Conservation (phyloP, 2,888 invertebrate species). For the Rhagonycha lutea region DNA sequence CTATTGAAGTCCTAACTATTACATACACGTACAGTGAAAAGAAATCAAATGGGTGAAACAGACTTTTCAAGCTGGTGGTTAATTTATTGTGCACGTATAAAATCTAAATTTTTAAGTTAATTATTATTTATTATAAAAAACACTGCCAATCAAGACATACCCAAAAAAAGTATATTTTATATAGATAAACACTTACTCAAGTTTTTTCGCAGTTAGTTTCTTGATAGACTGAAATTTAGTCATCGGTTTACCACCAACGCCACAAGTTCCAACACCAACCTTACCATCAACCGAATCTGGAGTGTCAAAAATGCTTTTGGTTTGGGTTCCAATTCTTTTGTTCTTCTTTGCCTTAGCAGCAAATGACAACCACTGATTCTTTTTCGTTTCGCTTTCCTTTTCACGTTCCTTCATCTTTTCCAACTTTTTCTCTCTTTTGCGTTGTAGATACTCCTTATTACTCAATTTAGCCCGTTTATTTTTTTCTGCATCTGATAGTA, state of each 20-base stretch:
- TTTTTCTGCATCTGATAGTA: conserved; percentile 51
- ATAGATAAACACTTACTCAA: neutral
- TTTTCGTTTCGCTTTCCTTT: conserved; percentile 93
- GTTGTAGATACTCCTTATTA: conserved; percentile 91
- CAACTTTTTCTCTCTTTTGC: conserved; percentile 93
- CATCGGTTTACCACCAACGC: conserved; percentile 93
- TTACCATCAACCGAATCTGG: conserved; percentile 90
- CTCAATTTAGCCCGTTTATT: conserved; percentile 72
- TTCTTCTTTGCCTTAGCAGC: conserved; percentile 82
- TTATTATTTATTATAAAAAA: too few relatives aligned
- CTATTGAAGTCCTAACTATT: too few relatives aligned
- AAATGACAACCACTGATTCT: conserved; percentile 96
- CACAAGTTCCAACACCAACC: conserved; percentile 97
- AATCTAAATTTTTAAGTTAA: too few relatives aligned
- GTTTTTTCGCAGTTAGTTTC: conserved; percentile 60
- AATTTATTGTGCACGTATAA: too few relatives aligned
- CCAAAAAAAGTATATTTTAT: too few relatives aligned
- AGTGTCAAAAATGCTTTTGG: conserved; percentile 95
- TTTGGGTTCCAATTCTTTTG: conserved; percentile 82
- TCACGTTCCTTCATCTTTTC: conserved; percentile 93
- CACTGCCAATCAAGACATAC: too few relatives aligned
- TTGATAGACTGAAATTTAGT: conserved; percentile 91
- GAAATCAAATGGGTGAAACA: too few relatives aligned
- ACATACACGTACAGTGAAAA: too few relatives aligned
- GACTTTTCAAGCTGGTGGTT: too few relatives aligned